Evolutionary conservation across 2,888 invertebrate genomes (phyloP).

Genomic region (Synanthedon formicaeformis): DNA sequence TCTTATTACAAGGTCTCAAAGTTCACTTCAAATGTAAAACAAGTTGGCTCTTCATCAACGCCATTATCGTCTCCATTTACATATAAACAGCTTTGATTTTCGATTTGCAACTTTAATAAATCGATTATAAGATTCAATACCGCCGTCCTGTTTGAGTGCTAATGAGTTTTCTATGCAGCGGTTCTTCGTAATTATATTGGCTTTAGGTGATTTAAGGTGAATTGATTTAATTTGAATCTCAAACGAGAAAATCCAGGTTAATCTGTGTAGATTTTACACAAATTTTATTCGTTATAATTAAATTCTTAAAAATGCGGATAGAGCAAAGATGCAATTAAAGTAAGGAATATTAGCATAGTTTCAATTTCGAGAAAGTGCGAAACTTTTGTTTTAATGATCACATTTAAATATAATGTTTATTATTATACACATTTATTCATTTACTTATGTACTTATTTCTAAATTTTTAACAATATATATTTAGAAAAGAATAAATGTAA

Average conservation of each 20-base stretch:
- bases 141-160: conserved; percentile 4
- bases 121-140: conserved; percentile 16
- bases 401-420: too few relatives aligned
- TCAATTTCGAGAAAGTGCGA: too few relatives aligned
- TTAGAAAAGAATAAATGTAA: too few relatives aligned
- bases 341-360: too few relatives aligned
- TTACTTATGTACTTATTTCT: too few relatives aligned
- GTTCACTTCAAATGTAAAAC: neutral
- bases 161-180: conserved; percentile 9
- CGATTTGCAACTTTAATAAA: conserved; percentile 25
- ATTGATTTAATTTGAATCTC: conserved; percentile 1
- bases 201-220: conserved; percentile 3
- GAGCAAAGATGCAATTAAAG: too few relatives aligned
- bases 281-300: too few relatives aligned
- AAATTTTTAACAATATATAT: too few relatives aligned
- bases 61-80: conserved; percentile 28
- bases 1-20: neutral
- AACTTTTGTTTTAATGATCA: too few relatives aligned
- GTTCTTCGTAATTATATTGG: conserved; percentile 1
- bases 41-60: neutral
- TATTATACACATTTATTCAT: too few relatives aligned
- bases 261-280: too few relatives aligned
- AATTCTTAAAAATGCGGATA: too few relatives aligned
- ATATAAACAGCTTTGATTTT: conserved; percentile 27
- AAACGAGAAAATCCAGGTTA: neutral